Conservation (phyloP, 2,888 invertebrate genomes). For the Urechis unicinctus region DNA sequence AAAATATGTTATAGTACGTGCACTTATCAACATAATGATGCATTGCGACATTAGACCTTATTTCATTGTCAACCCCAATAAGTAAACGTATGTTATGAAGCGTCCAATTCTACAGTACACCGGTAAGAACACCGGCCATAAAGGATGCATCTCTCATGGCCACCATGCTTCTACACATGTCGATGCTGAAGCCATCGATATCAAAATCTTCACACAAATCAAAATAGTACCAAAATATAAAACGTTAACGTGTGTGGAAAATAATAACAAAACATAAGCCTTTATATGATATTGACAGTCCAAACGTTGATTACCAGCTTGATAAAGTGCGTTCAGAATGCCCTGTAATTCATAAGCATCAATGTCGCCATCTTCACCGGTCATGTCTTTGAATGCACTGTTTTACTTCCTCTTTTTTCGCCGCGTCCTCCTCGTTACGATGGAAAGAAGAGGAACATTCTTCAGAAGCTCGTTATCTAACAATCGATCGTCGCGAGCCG, state of each 20-base stretch:
- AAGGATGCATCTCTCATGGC: constrained; percentile 73
- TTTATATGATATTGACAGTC: background rate
- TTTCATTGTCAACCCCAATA: no score
- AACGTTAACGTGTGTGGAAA: background rate
- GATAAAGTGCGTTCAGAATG: constrained; percentile 20
- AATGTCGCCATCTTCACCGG: constrained; percentile 23
- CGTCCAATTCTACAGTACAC: background rate
- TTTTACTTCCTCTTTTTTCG: constrained; percentile 13
- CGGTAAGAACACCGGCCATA: background rate
- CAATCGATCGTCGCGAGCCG: no score
- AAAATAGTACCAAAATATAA: background rate
- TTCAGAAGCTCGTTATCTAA: no score
- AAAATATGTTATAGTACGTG: no score
- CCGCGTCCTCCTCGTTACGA: constrained; percentile 16
- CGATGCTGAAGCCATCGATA: constrained; percentile 75
- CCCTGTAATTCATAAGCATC: constrained; percentile 24
- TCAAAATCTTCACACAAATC: constrained; percentile 33
- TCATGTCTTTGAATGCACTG: constrained; percentile 15
- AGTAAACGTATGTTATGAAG: background rate
- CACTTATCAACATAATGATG: no score
- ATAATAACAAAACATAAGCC: background rate
- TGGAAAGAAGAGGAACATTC: no score
- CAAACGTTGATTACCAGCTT: constrained; percentile 8
- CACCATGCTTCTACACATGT: constrained; percentile 85
- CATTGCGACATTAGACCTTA: no score